phyloP scores from a whole-genome alignment of 37 sponge, comb jelly and placozoan species.

The Mnemiopsis leidyi region DNA sequence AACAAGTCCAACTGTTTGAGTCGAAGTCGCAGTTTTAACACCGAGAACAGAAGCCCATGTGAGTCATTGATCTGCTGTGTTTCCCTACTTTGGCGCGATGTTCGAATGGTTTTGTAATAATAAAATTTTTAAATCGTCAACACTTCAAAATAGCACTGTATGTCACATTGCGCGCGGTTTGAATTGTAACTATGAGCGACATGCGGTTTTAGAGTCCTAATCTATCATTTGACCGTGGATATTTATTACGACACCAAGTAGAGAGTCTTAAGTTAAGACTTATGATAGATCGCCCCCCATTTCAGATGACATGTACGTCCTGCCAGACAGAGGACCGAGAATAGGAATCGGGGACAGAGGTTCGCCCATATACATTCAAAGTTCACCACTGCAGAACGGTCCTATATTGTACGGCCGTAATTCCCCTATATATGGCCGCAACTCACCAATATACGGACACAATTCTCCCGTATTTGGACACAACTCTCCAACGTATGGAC shows the following conservation, averaged over 20 bases:
- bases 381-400: not conserved
- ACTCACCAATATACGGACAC: constrained; percentile 16
- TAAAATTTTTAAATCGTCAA: not conserved
- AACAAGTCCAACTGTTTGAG: constrained; percentile 25
- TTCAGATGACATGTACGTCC: constrained; percentile 59
- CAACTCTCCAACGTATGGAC: constrained; percentile 2
- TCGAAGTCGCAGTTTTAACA: constrained; percentile 45
- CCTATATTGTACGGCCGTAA: not conserved
- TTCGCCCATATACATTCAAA: not conserved
- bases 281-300: no score
- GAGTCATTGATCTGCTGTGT: not conserved
- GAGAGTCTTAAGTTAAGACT: no score
- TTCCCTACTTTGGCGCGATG: not conserved
- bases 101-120: not conserved
- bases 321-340: not conserved
- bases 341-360: not conserved
- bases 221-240: no score
- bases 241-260: no score
- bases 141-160: not conserved
- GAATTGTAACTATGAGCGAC: no score
- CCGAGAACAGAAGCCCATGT: constrained; percentile 40
- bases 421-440: not conserved
- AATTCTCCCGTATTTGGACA: not conserved
- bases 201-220: no score
- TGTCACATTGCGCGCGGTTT: not conserved